These are phyloP conservation scores for Butorides virescens DNA, from an alignment of 2,113 vertebrate genomes.

Conservation along the genomic window DNA sequence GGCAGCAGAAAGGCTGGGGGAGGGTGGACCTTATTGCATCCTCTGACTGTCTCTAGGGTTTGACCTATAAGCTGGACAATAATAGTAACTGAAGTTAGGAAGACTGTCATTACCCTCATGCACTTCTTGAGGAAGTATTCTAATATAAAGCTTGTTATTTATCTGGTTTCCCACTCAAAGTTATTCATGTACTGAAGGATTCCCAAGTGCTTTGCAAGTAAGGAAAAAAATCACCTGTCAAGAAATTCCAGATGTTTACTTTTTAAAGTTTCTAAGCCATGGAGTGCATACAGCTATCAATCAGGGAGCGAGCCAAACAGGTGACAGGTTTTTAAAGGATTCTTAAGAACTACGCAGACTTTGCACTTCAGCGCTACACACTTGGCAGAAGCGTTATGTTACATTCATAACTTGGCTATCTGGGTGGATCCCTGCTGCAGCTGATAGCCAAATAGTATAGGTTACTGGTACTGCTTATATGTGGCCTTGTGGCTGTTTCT, in stretches of 20 bases:
- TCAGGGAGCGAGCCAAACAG: background rate
- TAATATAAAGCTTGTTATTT: background rate
- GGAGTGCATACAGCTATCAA: background rate
- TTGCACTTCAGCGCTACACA: background rate
- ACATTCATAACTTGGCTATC: background rate
- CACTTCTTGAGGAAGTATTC: background rate
- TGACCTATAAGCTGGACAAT: background rate
- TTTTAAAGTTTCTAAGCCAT: background rate
- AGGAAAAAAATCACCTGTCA: constrained; percentile 26
- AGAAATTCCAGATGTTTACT: constrained; percentile 39
- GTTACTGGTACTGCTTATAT: background rate
- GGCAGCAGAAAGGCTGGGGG: background rate
- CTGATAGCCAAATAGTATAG: background rate
- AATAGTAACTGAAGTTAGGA: background rate
- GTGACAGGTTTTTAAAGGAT: constrained; percentile 14
- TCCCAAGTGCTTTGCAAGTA: constrained; percentile 23
- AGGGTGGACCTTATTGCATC: background rate
- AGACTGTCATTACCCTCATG: background rate
- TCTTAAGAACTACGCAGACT: background rate
- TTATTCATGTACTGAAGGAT: background rate
- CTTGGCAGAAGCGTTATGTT: background rate
- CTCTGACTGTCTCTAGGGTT: background rate
- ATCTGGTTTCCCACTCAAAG: constrained; percentile 5
- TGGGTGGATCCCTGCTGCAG: background rate
- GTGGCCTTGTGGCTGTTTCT: background rate